These are phyloP conservation scores for Melopsittacus undulatus DNA, from an alignment of 2,797 vertebrate species.

Conservation along the genomic window DNA sequence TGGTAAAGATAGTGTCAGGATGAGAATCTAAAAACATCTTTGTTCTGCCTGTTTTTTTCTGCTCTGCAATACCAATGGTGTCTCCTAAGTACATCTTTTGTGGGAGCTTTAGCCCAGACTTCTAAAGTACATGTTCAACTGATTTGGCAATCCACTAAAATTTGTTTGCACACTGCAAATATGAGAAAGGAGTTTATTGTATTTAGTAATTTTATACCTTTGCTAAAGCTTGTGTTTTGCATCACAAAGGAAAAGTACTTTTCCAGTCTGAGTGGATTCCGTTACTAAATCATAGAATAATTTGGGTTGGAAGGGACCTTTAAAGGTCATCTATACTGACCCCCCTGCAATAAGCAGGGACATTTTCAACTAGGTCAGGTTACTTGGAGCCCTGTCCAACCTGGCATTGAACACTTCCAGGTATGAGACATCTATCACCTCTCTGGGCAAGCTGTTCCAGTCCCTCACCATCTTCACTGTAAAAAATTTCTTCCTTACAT, in stretches of 20 bases:
- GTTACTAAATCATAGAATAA: neutral
- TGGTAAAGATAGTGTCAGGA: neutral
- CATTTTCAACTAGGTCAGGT: neutral
- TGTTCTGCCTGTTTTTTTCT: neutral
- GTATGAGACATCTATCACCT: neutral
- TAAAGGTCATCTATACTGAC: neutral
- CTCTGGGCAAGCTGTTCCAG: neutral
- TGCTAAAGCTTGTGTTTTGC: neutral
- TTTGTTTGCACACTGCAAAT: neutral
- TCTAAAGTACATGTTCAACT: neutral
- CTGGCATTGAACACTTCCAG: neutral
- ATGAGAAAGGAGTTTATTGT: neutral
- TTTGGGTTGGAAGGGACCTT: neutral
- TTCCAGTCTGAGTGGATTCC: neutral
- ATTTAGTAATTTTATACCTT: neutral
- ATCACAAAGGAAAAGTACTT: neutral
- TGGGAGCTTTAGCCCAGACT: neutral
- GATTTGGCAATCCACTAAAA: neutral
- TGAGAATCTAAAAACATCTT: neutral
- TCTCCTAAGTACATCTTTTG: neutral
- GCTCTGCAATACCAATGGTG: neutral
- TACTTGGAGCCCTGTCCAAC: fast-evolving
- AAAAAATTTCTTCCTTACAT: neutral
- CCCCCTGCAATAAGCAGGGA: neutral
- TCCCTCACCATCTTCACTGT: neutral